Percentiles rank a stretch among this genome's conserved stretches.
Conservation (phyloP, 2,888 invertebrate genomes). For the Pegoplata infirma region DNA sequence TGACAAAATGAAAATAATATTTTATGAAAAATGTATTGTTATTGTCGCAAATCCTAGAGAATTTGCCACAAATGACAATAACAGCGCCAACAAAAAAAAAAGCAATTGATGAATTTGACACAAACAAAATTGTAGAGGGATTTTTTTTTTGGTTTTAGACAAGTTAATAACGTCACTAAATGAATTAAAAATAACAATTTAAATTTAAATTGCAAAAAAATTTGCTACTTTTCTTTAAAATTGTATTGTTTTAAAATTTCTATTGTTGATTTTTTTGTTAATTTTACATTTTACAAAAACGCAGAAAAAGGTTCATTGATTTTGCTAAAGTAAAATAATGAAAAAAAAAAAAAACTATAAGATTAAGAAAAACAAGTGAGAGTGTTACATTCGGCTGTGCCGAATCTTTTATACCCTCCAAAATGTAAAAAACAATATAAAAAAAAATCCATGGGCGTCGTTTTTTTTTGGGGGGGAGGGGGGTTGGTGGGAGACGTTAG, state of each 20-base stretch:
- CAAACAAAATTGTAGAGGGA: background rate
- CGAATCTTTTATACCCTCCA: no score
- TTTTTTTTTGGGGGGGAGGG: no score
- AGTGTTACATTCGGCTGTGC: no score
- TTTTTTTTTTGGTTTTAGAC: background rate
- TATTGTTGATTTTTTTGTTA: background rate
- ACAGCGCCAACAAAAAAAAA: no score
- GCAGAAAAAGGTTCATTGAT: slow-evolving; percentile 15
- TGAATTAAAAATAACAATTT: slow-evolving; percentile 12
- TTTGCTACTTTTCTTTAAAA: no score
- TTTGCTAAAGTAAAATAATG: slow-evolving; percentile 13
- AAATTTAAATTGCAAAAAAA: background rate
- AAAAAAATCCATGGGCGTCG: no score
- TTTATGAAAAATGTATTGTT: slow-evolving; percentile 6
- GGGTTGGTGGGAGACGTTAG: no score
- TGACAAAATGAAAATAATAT: background rate
- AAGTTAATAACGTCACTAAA: slow-evolving; percentile 16
- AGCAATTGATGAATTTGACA: background rate
- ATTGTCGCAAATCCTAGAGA: background rate
- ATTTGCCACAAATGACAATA: background rate
- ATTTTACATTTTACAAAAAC: slow-evolving; percentile 3
- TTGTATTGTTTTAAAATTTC: slow-evolving; percentile 1
- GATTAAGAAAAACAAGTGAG: no score
- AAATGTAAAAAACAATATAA: no score
- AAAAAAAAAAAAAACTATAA: slow-evolving; percentile 5